Evolutionary conservation across 2,888 invertebrate genomes (phyloP).

Genomic region (Ariolimax columbianus): DNA sequence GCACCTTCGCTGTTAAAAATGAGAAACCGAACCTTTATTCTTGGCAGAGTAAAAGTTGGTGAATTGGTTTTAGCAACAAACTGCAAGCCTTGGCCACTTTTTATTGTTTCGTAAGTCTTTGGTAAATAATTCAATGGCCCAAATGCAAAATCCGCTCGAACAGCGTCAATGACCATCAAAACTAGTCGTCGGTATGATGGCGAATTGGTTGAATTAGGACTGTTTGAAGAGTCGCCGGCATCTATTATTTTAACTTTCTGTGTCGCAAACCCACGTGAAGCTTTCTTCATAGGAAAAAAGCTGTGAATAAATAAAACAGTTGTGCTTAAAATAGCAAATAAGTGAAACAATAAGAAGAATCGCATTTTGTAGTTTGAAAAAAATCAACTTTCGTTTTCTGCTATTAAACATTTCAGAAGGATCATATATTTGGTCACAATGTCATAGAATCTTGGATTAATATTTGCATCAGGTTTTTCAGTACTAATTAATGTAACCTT

Average conservation of each 20-base stretch:
- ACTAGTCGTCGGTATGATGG: conserved; percentile 80
- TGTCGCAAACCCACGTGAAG: conserved; percentile 53
- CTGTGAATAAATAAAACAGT: conserved; percentile 61
- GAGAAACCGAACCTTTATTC: conserved; percentile 89
- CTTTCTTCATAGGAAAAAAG: conserved; percentile 67
- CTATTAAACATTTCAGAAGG: no score
- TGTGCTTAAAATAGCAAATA: conserved; percentile 19
- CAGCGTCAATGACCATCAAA: conserved; percentile 92
- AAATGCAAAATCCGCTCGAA: conserved; percentile 89
- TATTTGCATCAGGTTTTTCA: no score
- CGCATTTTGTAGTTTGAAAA: background rate
- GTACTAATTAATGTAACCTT: no score
- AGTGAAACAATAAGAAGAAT: conserved; percentile 3
- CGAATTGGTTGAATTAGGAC: no score
- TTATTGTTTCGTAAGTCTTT: conserved; percentile 64
- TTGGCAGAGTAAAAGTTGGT: conserved; percentile 97
- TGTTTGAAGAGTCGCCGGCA: background rate
- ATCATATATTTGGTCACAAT: no score
- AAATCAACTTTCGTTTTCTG: background rate
- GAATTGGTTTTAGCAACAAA: conserved; percentile 83
- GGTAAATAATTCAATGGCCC: conserved; percentile 67
- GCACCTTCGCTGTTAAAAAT: no score
- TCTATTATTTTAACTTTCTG: background rate
- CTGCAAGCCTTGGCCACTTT: conserved; percentile 68
- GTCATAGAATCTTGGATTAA: no score